Conservation (phyloP, 1,140 invertebrate genomes). For the Pissodes strobi region DNA sequence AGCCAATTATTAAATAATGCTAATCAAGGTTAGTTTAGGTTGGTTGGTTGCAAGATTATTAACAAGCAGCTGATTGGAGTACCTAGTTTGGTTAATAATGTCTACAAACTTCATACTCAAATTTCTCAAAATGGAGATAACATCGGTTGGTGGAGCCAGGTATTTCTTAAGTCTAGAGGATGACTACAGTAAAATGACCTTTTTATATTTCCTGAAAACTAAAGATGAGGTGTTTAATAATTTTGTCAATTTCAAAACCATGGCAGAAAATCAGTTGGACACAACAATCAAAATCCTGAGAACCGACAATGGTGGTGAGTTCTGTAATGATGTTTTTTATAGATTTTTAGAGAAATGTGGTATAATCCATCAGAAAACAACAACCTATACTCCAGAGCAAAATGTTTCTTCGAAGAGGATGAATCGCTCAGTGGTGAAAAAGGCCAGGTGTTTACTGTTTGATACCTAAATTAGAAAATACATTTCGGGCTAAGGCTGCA, state of each 20-base stretch:
- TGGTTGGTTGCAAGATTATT: constrained; percentile 27
- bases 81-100: too few species aligned
- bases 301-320: too few species aligned
- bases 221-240: too few species aligned
- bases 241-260: constrained; percentile 24
- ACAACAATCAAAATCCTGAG: too few species aligned
- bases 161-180: too few species aligned
- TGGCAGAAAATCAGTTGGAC: constrained; percentile 37
- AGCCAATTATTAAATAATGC: constrained; percentile 4
- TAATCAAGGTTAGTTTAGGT: too few species aligned
- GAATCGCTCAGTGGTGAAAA: too few species aligned
- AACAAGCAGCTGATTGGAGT: too few species aligned
- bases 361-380: constrained; percentile 23
- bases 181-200: too few species aligned
- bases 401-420: too few species aligned
- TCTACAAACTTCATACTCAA: too few species aligned
- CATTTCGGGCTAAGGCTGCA: constrained; percentile 56
- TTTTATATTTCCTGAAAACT: constrained; percentile 28
- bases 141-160: constrained; percentile 50
- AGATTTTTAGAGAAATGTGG: constrained; percentile 42
- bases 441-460: constrained; percentile 49
- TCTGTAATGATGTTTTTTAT: constrained; percentile 39
- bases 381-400: constrained; percentile 16
- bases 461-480: constrained; percentile 44
- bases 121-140: constrained; percentile 48